Evolutionary conservation across 2,888 invertebrate species (phyloP).

Genomic region (Romanomermis culicivorax): DNA sequence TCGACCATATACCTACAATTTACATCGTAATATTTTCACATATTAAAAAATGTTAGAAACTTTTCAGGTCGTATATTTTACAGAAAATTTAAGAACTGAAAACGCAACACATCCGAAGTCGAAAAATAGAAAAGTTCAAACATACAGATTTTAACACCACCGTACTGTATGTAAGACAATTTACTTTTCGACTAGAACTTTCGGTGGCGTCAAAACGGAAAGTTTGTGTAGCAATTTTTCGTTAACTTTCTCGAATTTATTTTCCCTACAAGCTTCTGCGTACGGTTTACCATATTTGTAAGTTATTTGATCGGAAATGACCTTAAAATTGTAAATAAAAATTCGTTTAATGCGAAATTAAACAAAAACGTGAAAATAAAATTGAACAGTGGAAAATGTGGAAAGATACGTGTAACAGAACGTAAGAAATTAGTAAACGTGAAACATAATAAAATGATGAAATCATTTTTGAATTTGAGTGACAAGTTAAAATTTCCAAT

Average conservation of each 20-base stretch:
- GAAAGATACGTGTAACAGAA: no score
- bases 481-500: constrained; percentile 1
- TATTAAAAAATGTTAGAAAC: background rate
- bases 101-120: background rate
- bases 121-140: background rate
- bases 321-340: constrained; percentile 32
- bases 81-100: constrained; percentile 3
- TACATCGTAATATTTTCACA: background rate
- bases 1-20: constrained; percentile 48
- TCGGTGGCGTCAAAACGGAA: constrained; percentile 79
- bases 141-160: no score
- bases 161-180: no score
- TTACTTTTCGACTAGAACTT: constrained; percentile 69
- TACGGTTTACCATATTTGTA: constrained; percentile 83
- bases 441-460: no score
- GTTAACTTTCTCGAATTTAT: constrained; percentile 57
- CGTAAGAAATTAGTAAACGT: no score
- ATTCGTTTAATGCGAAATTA: no score
- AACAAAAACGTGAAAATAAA: no score
- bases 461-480: no score
- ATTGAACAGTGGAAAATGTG: no score
- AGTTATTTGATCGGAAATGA: constrained; percentile 65
- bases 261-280: constrained; percentile 63
- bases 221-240: constrained; percentile 80
- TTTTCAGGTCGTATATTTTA: background rate